Base-by-base conservation (phyloP, 2,888 invertebrate genomes). In the Drosophila acutilabella region DNA sequence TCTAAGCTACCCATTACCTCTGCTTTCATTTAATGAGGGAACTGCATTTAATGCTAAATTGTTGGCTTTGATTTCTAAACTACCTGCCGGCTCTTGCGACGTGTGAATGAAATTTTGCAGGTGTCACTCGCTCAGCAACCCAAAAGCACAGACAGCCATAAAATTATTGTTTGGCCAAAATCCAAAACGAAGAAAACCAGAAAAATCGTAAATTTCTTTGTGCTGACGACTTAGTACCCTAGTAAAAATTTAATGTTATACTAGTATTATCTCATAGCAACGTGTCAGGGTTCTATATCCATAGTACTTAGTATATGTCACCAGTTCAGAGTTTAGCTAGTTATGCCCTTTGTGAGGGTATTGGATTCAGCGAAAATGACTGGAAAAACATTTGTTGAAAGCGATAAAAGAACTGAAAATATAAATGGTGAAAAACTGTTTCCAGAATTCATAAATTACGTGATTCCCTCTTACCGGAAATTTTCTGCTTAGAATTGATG, bases 81-180 rank as follows among this genome's bases (percentile, higher is more conserved):
- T 54, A 48, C 51, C 44, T 66, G 23, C 14, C 11, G 11, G 45
- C 56, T 23, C 56, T 42, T 41, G 18, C 52, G 66, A 64, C 23
- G 89, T 80, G 86, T 57, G 76, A 88, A 71, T 88, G 89, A 89
- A 50, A 79, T 72, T 74, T 44, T 52, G 61, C 89, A 89, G 89
- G 73, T 89, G 86, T 88, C 78, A 78, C 45, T 78, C 45, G 54
- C 13, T 16, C 53, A 23, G 45, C 38, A 44, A 26, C 50, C 41
- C 42, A 54, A 41, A 42, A 51, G 14, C 51, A 14, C 45, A 48
- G 51, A 56, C 44, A 54, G 33, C 53, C 26, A 41, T 42, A 38
- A 42, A 51, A 56, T 36, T 57, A 57, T 47, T 38, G 14, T 69
- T 71, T 36, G 30, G 41, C 41, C 47, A 33, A 52, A 59, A 59